Conservation (phyloP, 2,113 vertebrate species). For the pig (Sus scrofa) region T2T-Sscrofa CM000814.6:66364501-66365000, state of each 20-base stretch:
- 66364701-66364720: not conserved
- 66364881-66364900: not conserved
- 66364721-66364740: not conserved
- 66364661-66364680: not conserved
- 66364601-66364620: not conserved
- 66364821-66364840: not conserved
- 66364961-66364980: not conserved
- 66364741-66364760: not conserved
- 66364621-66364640: not conserved
- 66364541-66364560: not conserved
- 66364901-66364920: not conserved
- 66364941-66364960: not conserved
- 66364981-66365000: no score
- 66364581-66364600: not conserved
- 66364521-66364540: not conserved
- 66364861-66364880: not conserved
- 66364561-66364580: not conserved
- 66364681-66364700: no score
- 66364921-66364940: not conserved
- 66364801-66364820: not conserved
- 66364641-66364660: not conserved
- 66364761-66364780: not conserved
- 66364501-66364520: not conserved
- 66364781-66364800: not conserved
- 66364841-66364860: rapidly evolving